phyloP scores from a whole-genome alignment of 2,888 invertebrate genomes.

The Hemithea aestivaria region DNA sequence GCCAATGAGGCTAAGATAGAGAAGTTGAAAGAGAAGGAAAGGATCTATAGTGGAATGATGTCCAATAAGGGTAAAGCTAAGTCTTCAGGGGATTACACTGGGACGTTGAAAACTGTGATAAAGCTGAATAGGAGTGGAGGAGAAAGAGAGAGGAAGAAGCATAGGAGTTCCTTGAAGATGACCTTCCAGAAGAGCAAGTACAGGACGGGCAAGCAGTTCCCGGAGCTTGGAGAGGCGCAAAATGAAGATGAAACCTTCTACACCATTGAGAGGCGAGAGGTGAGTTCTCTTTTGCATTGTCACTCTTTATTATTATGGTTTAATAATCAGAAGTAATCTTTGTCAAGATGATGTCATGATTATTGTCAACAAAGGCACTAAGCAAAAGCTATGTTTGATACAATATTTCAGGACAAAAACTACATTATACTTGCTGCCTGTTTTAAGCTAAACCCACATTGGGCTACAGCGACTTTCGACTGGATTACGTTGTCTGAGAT shows the following conservation, averaged over 20 bases:
- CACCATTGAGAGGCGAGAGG: constrained; percentile 82
- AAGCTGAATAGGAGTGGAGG: constrained; percentile 82
- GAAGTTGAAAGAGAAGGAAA: constrained; percentile 72
- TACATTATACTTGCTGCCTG: no score
- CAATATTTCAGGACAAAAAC: no score
- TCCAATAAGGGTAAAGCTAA: constrained; percentile 52
- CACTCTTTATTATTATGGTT: background rate
- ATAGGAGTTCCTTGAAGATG: constrained; percentile 86
- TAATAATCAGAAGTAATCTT: no score
- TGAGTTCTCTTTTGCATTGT: constrained; percentile 35
- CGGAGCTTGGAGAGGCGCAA: constrained; percentile 56
- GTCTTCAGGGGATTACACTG: constrained; percentile 82
- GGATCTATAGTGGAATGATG: constrained; percentile 50
- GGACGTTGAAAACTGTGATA: constrained; percentile 91
- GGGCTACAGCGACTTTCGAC: no score
- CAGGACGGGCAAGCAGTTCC: constrained; percentile 76
- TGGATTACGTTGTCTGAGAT: no score
- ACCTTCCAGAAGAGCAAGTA: constrained; percentile 86
- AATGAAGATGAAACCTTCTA: constrained; percentile 77
- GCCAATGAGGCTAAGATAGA: constrained; percentile 84
- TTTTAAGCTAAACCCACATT: no score
- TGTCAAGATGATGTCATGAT: no score
- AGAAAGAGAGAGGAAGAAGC: constrained; percentile 78
- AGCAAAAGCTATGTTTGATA: no score
- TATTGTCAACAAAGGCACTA: no score